Conservation (phyloP, 92 coral and sea anemone species). For the Porites cylindrica region DNA sequence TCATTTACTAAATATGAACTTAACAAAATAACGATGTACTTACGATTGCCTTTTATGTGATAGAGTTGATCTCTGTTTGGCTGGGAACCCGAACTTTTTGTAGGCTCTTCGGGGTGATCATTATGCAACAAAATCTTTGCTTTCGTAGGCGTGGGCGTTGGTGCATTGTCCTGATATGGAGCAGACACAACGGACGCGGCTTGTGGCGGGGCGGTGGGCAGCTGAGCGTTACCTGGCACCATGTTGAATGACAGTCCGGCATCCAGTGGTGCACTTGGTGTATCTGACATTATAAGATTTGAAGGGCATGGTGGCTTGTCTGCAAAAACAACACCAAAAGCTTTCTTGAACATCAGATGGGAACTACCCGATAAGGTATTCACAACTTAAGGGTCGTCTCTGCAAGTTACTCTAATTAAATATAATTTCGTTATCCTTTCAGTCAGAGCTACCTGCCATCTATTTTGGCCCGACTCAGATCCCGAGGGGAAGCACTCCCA, state of each 20-base stretch:
- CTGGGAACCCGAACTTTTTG: constrained; percentile 9
- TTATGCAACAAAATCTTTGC: constrained; percentile 31
- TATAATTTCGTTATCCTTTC: no score
- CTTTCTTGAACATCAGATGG: no score
- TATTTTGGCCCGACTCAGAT: no score
- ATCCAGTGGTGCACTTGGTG: constrained; percentile 17
- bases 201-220: constrained; percentile 39
- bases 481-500: no score
- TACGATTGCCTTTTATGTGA: constrained; percentile 60
- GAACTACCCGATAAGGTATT: no score
- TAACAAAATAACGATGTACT: background rate
- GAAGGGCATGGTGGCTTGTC: constrained; percentile 47
- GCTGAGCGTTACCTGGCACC: constrained; percentile 28
- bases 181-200: constrained; percentile 32
- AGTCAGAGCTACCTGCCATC: no score
- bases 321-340: background rate
- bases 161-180: constrained; percentile 29
- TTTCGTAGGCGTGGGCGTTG: constrained; percentile 8
- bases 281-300: constrained; percentile 1
- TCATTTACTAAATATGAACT: no score
- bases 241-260: constrained; percentile 23
- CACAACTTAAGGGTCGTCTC: no score
- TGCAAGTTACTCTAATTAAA: no score
- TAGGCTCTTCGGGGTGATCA: background rate
- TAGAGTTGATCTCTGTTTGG: constrained; percentile 77